phyloP scores from a whole-genome alignment of 2,113 vertebrate genomes.

The Sakesphorus luctuosus region DNA sequence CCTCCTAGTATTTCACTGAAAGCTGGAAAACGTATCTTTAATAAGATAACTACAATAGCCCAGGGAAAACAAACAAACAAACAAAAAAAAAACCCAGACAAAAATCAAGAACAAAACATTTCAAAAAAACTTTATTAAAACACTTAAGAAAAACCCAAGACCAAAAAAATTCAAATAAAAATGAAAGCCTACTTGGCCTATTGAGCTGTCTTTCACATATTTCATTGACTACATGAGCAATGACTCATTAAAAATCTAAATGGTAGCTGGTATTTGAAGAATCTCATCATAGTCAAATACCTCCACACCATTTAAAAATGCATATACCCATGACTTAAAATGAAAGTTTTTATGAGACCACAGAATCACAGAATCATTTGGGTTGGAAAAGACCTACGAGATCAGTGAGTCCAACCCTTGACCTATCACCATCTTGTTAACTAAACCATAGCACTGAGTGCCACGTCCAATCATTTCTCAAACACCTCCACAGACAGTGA shows the following conservation, averaged over 20 bases:
- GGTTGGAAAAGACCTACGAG: neutral
- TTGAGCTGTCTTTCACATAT: neutral
- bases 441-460: neutral
- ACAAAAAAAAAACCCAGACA: neutral
- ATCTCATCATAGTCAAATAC: neutral
- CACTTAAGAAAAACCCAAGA: neutral
- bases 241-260: neutral
- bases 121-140: neutral
- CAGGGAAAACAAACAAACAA: neutral
- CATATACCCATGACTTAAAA: neutral
- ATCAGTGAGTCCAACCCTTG: neutral
- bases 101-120: neutral
- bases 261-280: neutral
- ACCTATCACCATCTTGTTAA: neutral
- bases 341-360: neutral
- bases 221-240: neutral
- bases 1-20: neutral
- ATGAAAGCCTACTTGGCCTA: neutral
- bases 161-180: neutral
- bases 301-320: neutral
- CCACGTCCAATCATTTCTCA: neutral
- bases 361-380: neutral
- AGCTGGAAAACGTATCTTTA: neutral
- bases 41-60: neutral
- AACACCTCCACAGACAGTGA: neutral